Percentiles rank a stretch among this genome's conserved stretches.
Conservation (phyloP, 64 coral and sea anemone species). For the Anthopleura sola region DNA sequence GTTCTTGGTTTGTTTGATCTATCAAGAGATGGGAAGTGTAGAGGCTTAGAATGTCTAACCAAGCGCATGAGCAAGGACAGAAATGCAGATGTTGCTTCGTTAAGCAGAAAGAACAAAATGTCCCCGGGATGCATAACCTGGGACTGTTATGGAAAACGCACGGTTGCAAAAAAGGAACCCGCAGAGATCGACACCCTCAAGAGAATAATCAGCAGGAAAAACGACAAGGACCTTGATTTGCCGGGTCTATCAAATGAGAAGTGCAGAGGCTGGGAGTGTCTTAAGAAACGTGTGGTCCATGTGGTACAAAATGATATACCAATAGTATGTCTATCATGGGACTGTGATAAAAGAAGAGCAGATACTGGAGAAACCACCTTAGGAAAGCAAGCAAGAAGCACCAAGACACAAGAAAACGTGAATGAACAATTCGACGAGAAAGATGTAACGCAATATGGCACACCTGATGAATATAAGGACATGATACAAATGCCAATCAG, state of each 20-base stretch:
- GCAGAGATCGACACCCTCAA: not conserved
- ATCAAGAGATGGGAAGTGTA: not conserved
- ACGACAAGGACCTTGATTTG: slow-evolving; percentile 1
- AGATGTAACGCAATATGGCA: not conserved
- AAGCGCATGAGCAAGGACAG: not conserved
- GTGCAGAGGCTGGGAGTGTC: not conserved
- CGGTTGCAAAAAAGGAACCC: not conserved
- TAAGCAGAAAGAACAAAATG: not conserved
- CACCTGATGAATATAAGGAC: slow-evolving; percentile 1
- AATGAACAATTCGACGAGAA: not conserved
- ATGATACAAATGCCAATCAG: not conserved
- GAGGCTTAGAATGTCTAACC: not conserved
- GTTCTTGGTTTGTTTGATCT: not conserved
- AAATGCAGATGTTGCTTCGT: not conserved
- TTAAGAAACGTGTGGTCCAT: not conserved
- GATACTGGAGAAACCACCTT: not conserved
- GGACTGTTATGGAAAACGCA: not conserved
- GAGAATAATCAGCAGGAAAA: not conserved
- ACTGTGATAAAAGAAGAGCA: slow-evolving; percentile 2
- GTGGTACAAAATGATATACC: not conserved
- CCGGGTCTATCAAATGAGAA: not conserved
- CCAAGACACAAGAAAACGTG: not conserved
- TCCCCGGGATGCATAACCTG: not conserved
- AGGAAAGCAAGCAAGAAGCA: too few species aligned
- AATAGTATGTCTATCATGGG: not conserved